These are phyloP conservation scores for zebrafish (Danio rerio) DNA, from an alignment of 2,113 vertebrate species.

Conservation along the genomic window DNA sequence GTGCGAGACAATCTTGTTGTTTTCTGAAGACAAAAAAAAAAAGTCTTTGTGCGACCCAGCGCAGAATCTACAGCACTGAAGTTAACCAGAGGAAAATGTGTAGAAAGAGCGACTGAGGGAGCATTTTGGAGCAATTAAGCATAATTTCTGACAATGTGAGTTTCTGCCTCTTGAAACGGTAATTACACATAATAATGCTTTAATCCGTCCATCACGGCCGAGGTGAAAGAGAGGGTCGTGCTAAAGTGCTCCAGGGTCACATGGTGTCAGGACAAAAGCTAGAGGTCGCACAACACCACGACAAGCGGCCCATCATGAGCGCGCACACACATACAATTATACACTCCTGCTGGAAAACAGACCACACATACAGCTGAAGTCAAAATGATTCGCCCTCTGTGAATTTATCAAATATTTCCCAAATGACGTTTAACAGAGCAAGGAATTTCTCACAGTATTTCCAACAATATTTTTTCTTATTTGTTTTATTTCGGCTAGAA, in stretches of 20 bases:
- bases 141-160: conserved; percentile 73
- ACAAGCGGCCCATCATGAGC: conserved; percentile 57
- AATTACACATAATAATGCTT: conserved; percentile 82
- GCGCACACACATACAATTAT: neutral
- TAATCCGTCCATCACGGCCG: conserved; percentile 76
- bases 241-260: conserved; percentile 74
- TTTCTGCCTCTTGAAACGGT: conserved; percentile 72
- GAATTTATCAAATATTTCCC: too few relatives aligned
- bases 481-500: too few relatives aligned
- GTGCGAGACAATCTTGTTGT: neutral
- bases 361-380: too few relatives aligned
- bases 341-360: neutral
- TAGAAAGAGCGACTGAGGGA: conserved; percentile 53
- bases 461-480: too few relatives aligned
- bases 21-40: neutral
- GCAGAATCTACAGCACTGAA: neutral
- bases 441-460: too few relatives aligned
- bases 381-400: too few relatives aligned
- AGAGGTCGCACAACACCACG: conserved; percentile 63
- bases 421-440: too few relatives aligned
- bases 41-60: neutral
- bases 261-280: conserved; percentile 67
- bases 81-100: conserved; percentile 52
- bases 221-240: conserved; percentile 72
- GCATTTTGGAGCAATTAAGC: conserved; percentile 66